Evolutionary conservation across 2,888 invertebrate genomes (phyloP), one percentile per base, ranked within the genome.

Genomic region (Eudemis profundana): DNA sequence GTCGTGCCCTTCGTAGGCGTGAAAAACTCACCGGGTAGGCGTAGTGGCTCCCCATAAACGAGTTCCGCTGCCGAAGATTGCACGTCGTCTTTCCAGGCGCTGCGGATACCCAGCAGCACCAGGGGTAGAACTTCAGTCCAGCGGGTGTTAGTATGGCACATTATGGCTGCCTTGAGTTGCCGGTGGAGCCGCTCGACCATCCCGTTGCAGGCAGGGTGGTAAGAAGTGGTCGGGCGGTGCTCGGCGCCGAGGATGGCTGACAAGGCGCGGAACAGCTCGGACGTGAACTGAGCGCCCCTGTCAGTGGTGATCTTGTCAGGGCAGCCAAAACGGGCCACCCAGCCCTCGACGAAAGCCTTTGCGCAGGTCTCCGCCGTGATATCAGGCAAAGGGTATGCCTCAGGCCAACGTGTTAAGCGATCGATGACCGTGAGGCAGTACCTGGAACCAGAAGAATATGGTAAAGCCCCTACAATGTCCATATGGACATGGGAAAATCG

Each of bases 401-500:
- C 47, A 47, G 27, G 23, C 47, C 47, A 46, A 17, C 44, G 44
- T 17, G n/a, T n/a, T n/a, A n/a, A n/a, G n/a, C n/a, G n/a, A n/a
- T n/a, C n/a, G 21, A 47, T 12, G 23, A 14, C 47, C 2, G 47
- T 27, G 14, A 47, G 47, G n/a, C 47, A 47, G 27, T 47, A 47
- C 21, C 47, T 47, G 27, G 4, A 47, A 27, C 27, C 47, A n/a
- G n/a, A 14, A 27, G 27, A 47, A 27, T 4, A 14, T 4, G 47
- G 47, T 23, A 47, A 27, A 5, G 47, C 14, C 23, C 47, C 47
- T 14, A 47, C 27, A 3, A 47, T 47, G 27, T 47, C 47, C 33
- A 14, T 51, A 23, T 49, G 23, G n/a, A 53, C 40, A 29, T 49
- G 27, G 3, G 27, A 15, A 49, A 47, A 47, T 5, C 47, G 12